Conservation (phyloP, 2,888 invertebrate species). For the Galeopsomyia nigrocyanea region DNA sequence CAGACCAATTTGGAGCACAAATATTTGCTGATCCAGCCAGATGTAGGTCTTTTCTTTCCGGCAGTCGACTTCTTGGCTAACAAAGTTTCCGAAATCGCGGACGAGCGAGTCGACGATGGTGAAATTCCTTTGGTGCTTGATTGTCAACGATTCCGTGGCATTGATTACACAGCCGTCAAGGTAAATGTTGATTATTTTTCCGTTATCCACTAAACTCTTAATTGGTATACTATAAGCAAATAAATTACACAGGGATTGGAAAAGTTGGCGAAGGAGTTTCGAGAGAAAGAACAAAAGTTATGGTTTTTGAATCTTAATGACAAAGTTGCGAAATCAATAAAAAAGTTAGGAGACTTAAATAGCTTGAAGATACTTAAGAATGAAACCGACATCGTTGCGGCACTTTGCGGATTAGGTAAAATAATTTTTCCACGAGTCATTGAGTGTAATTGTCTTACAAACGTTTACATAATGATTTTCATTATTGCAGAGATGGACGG, state of each 20-base stretch:
- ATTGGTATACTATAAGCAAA: not conserved
- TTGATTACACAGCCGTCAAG: slow-evolving; percentile 80
- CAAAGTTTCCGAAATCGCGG: slow-evolving; percentile 71
- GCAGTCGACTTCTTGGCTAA: slow-evolving; percentile 77
- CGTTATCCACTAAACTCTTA: not conserved
- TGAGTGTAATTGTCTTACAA: not conserved
- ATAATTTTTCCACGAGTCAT: not conserved
- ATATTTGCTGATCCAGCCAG: slow-evolving; percentile 75
- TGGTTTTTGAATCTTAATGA: slow-evolving; percentile 68
- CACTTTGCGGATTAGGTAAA: slow-evolving; percentile 21
- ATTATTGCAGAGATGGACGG: slow-evolving; percentile 25
- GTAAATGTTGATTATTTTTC: slow-evolving; percentile 60
- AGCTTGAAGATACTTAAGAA: slow-evolving; percentile 43
- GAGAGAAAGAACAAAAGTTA: slow-evolving; percentile 70
- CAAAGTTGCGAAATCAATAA: slow-evolving; percentile 38
- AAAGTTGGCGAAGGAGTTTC: slow-evolving; percentile 72
- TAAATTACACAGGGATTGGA: slow-evolving; percentile 72
- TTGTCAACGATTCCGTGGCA: slow-evolving; percentile 74
- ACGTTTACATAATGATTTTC: not conserved
- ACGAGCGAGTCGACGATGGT: slow-evolving; percentile 65
- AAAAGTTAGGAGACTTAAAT: slow-evolving; percentile 36
- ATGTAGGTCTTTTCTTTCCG: slow-evolving; percentile 79
- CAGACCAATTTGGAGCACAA: slow-evolving; percentile 70
- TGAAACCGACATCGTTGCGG: slow-evolving; percentile 35
- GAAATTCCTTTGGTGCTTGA: slow-evolving; percentile 75